Base-by-base conservation (phyloP, 2,797 vertebrate species). In the Nothura maculosa region DNA sequence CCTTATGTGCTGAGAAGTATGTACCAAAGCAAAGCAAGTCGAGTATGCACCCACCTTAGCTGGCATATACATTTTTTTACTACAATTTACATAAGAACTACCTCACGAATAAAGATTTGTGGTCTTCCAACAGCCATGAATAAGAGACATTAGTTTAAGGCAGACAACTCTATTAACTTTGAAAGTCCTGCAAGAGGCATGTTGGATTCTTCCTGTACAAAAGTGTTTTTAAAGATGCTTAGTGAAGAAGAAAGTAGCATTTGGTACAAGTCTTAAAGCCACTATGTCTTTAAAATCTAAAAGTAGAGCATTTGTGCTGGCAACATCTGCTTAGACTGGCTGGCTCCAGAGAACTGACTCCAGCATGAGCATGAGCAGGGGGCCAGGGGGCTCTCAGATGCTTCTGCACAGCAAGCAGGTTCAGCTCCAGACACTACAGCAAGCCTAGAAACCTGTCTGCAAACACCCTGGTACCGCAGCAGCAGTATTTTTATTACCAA, bases 161-260 rank as follows among this genome's bases (percentile, higher is more conserved):
- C 9, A 87, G 90, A 86, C 67, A 91, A 84, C 62, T 94, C 89
- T 50, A 92, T 90, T 87, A 85, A 57, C 74, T 90, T 85, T 63
- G 34, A 12, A 83, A 85, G 63, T 73, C 69, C 63, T 74, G 18
- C 76, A 81, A 24, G 43, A 85, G 36, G 32, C 81, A 43, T 12
- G 20, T 47, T 67, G 69, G 32, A 60, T 34, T 92, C 91, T 68
- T 55, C 30, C 47, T 79, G 60, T 64, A 66, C 36, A 81, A 80
- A 81, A 60, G 10, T 54, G 83, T 73, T 93, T 81, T 63, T 92
- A 52, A 45, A 72, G 36, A 47, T 24, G 24, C 50, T 70, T 47
- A 52, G 34, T 9, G 62, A 75, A 57, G 50, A 85, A 90, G 25
- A 68, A 85, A 82, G 12, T 24, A 86, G 32, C 4, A 1, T 16